Percentiles rank a stretch among this genome's conserved stretches.
Evolutionary conservation across 1,140 invertebrate genomes (phyloP).

Genomic region (Aethina tumida): DNA sequence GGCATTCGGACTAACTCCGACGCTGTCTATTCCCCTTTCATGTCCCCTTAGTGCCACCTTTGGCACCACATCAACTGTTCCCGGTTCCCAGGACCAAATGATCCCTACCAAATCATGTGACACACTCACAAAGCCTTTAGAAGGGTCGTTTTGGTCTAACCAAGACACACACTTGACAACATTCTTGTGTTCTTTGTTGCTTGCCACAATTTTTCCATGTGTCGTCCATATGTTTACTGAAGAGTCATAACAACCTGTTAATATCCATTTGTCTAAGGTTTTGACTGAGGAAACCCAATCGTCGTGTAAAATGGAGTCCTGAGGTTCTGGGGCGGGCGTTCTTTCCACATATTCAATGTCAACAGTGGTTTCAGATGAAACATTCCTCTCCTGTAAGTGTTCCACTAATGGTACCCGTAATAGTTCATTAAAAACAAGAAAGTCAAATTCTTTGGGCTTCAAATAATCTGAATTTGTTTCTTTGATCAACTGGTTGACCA

Average conservation of each 20-base stretch:
- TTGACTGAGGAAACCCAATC: slow-evolving; percentile 90
- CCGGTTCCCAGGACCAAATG: slow-evolving; percentile 81
- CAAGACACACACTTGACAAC: slow-evolving; percentile 75
- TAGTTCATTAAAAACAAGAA: slow-evolving; percentile 73
- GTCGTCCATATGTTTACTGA: slow-evolving; percentile 81
- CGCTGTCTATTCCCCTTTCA: slow-evolving; percentile 76
- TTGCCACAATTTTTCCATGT: slow-evolving; percentile 72
- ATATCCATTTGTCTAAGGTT: slow-evolving; percentile 66
- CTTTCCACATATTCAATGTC: slow-evolving; percentile 86
- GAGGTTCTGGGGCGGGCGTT: slow-evolving; percentile 77
- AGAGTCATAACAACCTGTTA: slow-evolving; percentile 93
- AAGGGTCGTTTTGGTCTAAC: slow-evolving; percentile 56
- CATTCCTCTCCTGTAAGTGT: slow-evolving; percentile 55
- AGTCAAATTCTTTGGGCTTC: slow-evolving; percentile 73
- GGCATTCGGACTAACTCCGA: slow-evolving; percentile 56
- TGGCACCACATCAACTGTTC: slow-evolving; percentile 67
- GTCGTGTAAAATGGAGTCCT: slow-evolving; percentile 85
- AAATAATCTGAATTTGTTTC: slow-evolving; percentile 43
- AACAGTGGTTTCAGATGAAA: slow-evolving; percentile 67
- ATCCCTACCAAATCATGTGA: slow-evolving; percentile 90
- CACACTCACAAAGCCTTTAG: slow-evolving; percentile 65
- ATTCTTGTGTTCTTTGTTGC: slow-evolving; percentile 71
- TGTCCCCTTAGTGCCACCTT: slow-evolving; percentile 78
- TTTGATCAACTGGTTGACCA: slow-evolving; percentile 72
- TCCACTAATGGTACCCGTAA: slow-evolving; percentile 57